Base-by-base conservation (phyloP, 2,113 vertebrate species). In the Ciconia boyciana region DNA sequence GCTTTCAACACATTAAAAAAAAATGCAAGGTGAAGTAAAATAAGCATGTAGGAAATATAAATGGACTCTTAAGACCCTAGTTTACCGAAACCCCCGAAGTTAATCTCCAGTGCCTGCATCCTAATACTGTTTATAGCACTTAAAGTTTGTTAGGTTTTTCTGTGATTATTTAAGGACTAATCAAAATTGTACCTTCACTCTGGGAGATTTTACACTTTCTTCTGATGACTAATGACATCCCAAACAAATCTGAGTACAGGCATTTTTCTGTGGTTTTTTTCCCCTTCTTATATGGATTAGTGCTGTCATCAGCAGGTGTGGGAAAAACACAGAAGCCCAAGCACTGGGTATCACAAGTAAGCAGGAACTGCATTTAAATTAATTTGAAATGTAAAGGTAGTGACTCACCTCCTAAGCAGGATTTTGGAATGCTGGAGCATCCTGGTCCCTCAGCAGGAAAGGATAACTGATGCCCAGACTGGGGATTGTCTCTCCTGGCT, bases 111-210 rank as follows among this genome's bases (percentile, higher is more conserved):
- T 31, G 74, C 87, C 75, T 89, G 66, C 43, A 80, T 77, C 39
- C 14, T 76, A 91, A 74, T 44, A n/a, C 41, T 90, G 68, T 88
- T 96, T 80, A 74, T 34, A 58, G 21, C 54, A 92, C 62, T 96
- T 87, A 18, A 64, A 79, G 1, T 76, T 61, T 83, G 28, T 49
- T 85, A 86, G 44, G 14, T 41, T 86, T 72, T 86, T 75, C 51
- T 85, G 60, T 92, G 83, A 93, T 94, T 94, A 95, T 94, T 95
- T 94, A 93, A 94, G 90, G 55, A 86, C 66, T 95, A 92, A 92
- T 96, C 78, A 96, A 93, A 92, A 95, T 83, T 93, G 29, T 55
- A n/a, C 43, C n/a, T 77, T 83, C 83, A 32, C 54, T 94, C 89
- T 79, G 57, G 61, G 74, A 92, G 58, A 93, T 79, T 76, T 87